phyloP scores from a whole-genome alignment of 2,888 invertebrate genomes.

The Gymnosoma rotundatum region DNA sequence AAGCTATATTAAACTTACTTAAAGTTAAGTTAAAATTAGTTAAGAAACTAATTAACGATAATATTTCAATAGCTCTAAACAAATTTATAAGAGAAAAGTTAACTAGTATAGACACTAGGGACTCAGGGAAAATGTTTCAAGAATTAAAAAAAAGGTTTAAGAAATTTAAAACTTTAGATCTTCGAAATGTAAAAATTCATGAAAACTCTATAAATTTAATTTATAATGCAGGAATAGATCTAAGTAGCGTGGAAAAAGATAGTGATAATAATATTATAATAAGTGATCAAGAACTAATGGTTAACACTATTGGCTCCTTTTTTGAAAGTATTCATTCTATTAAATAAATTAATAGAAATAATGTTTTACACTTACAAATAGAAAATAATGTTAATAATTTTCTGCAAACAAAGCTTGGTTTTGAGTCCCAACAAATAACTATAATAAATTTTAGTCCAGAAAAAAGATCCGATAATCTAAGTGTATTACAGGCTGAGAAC shows the following conservation, averaged over 20 bases:
- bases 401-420: background rate
- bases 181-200: constrained; percentile 6
- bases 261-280: background rate
- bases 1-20: background rate
- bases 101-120: too few relatives aligned
- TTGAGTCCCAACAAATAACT: too few relatives aligned
- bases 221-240: background rate
- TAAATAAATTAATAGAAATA: constrained; percentile 9
- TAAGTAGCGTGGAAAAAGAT: constrained; percentile 1
- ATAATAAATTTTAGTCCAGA: too few relatives aligned
- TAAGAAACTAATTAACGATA: background rate
- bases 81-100: background rate
- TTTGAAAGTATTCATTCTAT: background rate
- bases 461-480: background rate
- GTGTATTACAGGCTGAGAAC: too few relatives aligned
- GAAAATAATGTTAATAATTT: background rate
- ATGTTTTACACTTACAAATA: background rate
- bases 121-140: background rate
- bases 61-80: background rate
- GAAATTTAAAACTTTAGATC: background rate
- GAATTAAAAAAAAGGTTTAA: too few relatives aligned
- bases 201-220: background rate
- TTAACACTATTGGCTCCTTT: constrained; percentile 2
- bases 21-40: constrained; percentile 1
- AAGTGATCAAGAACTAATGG: background rate